Evolutionary conservation across 2,113 vertebrate genomes (phyloP).

Genomic region (Zosterops lateralis): DNA sequence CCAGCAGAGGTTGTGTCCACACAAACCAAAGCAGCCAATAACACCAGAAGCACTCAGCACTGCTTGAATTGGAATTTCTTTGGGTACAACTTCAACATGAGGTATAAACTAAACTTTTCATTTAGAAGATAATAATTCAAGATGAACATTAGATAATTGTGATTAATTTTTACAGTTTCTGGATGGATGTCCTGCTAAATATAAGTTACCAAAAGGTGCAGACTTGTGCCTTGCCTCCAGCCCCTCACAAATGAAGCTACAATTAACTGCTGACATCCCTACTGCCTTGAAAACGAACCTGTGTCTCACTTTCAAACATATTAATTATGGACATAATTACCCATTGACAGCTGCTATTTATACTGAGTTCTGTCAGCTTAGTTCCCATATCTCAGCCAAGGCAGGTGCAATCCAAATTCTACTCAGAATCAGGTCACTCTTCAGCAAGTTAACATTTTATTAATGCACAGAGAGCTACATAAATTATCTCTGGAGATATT

Average conservation of each 20-base stretch:
- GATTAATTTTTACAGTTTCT: neutral
- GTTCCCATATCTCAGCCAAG: neutral
- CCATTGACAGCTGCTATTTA: neutral
- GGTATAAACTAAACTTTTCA: neutral
- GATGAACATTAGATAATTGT: neutral
- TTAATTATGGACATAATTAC: neutral
- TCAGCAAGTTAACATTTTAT: neutral
- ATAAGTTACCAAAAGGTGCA: neutral
- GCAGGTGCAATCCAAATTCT: neutral
- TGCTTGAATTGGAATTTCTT: neutral
- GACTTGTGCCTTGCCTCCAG: neutral
- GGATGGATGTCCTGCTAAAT: neutral
- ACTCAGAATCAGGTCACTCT: neutral
- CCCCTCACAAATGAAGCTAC: neutral
- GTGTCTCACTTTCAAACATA: neutral
- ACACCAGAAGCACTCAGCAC: neutral
- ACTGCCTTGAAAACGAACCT: neutral
- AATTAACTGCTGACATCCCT: neutral
- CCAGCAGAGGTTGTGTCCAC: neutral
- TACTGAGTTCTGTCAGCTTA: neutral
- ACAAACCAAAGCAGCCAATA: neutral
- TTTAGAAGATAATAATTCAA: neutral
- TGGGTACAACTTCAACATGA: neutral
- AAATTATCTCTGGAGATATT: neutral
- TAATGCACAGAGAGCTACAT: neutral